Conservation (phyloP, 2,797 vertebrate genomes). For the Mormyrus proboscirostris region DNA sequence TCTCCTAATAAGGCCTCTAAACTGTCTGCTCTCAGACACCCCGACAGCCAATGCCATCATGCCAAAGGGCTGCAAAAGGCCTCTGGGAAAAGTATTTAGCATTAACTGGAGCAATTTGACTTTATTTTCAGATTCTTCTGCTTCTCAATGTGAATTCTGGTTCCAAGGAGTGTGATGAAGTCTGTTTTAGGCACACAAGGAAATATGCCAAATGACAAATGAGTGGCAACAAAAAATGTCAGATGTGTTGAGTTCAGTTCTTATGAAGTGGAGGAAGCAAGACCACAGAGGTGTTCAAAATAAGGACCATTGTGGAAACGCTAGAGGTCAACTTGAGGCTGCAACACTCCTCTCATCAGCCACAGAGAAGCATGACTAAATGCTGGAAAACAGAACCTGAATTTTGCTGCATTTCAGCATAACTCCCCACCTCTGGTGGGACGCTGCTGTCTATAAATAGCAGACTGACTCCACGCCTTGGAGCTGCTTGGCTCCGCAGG, state of each 20-base stretch:
- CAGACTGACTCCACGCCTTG: not conserved
- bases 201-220: not conserved
- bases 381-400: not conserved
- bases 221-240: not conserved
- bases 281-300: not conserved
- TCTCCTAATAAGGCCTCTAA: not conserved
- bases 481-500: not conserved
- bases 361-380: not conserved
- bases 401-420: not conserved
- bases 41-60: not conserved
- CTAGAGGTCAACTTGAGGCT: not conserved
- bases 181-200: not conserved
- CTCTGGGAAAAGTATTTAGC: not conserved
- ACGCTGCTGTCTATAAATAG: constrained; percentile 3
- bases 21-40: not conserved
- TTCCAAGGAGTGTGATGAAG: not conserved
- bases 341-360: not conserved
- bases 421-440: not conserved
- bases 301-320: not conserved
- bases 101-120: not conserved
- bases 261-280: not conserved
- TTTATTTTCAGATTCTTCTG: not conserved
- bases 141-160: not conserved
- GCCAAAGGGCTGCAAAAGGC: not conserved
- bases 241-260: not conserved